Evolutionary conservation across 2,888 invertebrate genomes (phyloP), one percentile per base, ranked within the genome.

Genomic region (Helicoverpa assulta): DNA sequence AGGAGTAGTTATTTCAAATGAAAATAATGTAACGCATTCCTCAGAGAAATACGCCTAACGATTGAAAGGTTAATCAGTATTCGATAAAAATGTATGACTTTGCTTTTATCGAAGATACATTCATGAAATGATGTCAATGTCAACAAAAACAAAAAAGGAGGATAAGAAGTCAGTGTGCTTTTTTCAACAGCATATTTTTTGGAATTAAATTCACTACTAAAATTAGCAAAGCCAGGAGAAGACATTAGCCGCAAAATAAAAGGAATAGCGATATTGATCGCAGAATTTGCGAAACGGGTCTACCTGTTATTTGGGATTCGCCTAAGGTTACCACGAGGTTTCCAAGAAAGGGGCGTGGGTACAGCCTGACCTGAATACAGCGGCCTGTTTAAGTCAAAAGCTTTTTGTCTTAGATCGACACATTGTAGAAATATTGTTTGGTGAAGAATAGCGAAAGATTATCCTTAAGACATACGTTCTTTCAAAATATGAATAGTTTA

Each of bases 281-380:
- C 60, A 53, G 56, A 53, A 50, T 58, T 68, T 21, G 55, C 65
- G 33, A 69, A 64, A 47, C 68, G 7, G 37, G 50, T 70, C 69
- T 83, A 77, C 81, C 78, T 82, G 73, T 65, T 67, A 63, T 72
- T 69, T 71, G 53, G 61, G 43, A 57, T 55, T 72, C 55, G 71
- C 54, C 61, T 67, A 55, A 76, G 72, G 70, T 64, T 61, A 58
- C 37, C 12, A 47, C 19, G 55, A 69, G 51, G 60, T n/a, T 81
- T 84, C 83, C 68, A 55, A 68, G 85, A 84, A 84, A 69, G 62
- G 59, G 75, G 77, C 64, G 71, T 70, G 43, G 37, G 61, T 61
- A 64, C 14, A 67, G 67, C 75, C 79, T 82, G 83, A 71, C 66
- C 57, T 72, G 75, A 80, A 81, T 83, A 73, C 43, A 10, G 58